A percentile compares a stretch with the other conserved stretches of the same genome.
Evolutionary conservation across 53 echinoderm and acorn worm genomes (phyloP).

Genomic region (Antedon mediterranea): DNA sequence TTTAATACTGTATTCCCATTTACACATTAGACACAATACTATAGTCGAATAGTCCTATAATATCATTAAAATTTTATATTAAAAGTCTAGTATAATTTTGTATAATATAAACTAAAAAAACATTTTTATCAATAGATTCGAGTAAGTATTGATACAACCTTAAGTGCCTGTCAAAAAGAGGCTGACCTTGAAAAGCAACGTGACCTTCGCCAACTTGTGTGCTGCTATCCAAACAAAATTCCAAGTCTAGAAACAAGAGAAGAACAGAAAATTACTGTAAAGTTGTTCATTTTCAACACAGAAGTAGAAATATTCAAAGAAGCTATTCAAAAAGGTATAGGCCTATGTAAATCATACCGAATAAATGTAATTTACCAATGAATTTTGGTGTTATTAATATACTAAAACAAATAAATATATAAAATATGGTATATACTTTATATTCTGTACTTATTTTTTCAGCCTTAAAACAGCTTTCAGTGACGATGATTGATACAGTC

Average conservation of each 20-base stretch:
- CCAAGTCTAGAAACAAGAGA: slow-evolving; percentile 24
- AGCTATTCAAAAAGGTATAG: slow-evolving; percentile 62
- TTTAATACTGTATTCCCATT: too few relatives aligned
- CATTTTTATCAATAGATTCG: slow-evolving; percentile 26
- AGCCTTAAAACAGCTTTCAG: slow-evolving; percentile 19
- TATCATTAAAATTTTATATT: too few relatives aligned
- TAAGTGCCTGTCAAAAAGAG: slow-evolving; percentile 6
- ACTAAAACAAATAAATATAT: too few relatives aligned
- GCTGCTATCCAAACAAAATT: slow-evolving; percentile 10
- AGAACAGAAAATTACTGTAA: slow-evolving; percentile 68
- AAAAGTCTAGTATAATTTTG: too few relatives aligned
- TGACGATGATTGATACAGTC: slow-evolving; percentile 43
- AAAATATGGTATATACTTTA: too few relatives aligned
- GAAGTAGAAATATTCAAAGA: slow-evolving; percentile 52
- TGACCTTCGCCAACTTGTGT: slow-evolving; percentile 10
- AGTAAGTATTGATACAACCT: slow-evolving; percentile 15
- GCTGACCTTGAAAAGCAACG: slow-evolving; percentile 20
- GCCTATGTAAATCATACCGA: too few relatives aligned
- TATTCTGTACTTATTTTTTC: neutral
- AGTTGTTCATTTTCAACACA: slow-evolving; percentile 63
- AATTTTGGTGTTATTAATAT: too few relatives aligned
- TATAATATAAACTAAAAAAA: too few relatives aligned
- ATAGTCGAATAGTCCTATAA: too few relatives aligned
- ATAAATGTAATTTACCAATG: too few relatives aligned
- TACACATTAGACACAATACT: too few relatives aligned